Conservation (phyloP, 2,113 vertebrate genomes). For the Saguinus imperator region DNA sequence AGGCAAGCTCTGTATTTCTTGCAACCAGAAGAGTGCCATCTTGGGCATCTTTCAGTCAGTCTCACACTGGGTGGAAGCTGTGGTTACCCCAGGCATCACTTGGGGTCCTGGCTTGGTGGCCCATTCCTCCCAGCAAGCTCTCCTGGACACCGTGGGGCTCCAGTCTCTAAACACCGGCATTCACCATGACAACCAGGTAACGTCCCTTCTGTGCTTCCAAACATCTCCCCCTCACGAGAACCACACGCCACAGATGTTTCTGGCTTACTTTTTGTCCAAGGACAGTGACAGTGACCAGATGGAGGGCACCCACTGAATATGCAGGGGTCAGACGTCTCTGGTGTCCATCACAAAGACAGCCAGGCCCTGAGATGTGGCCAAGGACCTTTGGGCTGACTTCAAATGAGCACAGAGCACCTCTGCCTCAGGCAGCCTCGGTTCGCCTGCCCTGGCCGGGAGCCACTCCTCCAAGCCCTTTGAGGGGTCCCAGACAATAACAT, state of each 20-base stretch:
- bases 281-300: not conserved
- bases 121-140: rapidly evolving
- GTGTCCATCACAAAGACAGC: not conserved
- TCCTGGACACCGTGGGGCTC: not conserved
- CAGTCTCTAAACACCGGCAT: not conserved
- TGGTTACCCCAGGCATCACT: not conserved
- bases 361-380: not conserved
- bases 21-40: too few species aligned
- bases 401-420: not conserved
- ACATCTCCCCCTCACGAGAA: not conserved
- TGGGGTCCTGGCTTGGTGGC: not conserved
- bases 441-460: rapidly evolving
- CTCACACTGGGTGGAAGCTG: not conserved
- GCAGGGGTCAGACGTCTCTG: rapidly evolving
- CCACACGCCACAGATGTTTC: rapidly evolving
- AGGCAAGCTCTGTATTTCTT: rapidly evolving
- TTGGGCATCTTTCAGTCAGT: not conserved
- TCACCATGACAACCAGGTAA: not conserved
- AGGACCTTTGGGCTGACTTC: rapidly evolving
- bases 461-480: not conserved
- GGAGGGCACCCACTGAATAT: rapidly evolving
- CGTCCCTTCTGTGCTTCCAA: rapidly evolving
- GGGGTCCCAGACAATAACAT: rapidly evolving
- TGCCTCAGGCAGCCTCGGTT: not conserved
- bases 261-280: not conserved